Conservation (phyloP, 2,113 vertebrate species). For the Paradoxurus hermaphroditus region DNA sequence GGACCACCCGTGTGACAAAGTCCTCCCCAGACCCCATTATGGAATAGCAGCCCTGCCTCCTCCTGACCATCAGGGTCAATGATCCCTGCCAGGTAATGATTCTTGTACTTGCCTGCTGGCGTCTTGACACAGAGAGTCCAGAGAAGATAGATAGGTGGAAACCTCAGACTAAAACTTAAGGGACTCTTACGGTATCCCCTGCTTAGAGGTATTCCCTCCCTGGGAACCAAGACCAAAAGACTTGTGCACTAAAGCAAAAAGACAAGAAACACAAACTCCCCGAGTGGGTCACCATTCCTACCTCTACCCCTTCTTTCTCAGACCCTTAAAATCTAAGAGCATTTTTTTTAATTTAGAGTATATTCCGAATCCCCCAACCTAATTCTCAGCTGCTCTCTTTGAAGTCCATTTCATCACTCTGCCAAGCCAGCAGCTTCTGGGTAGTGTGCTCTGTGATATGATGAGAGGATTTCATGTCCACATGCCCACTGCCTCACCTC, state of each 20-base stretch:
- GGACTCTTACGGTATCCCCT: neutral
- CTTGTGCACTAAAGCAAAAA: neutral
- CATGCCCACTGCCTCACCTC: neutral
- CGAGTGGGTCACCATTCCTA: neutral
- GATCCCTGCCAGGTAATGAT: neutral
- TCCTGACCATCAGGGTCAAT: neutral
- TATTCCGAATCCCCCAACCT: neutral
- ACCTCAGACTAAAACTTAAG: neutral
- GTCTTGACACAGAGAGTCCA: neutral
- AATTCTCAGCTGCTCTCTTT: neutral
- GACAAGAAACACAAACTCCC: neutral
- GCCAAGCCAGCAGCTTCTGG: neutral
- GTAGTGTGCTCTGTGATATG: neutral
- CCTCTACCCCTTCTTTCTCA: neutral
- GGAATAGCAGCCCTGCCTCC: neutral
- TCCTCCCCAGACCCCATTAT: neutral
- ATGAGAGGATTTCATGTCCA: neutral
- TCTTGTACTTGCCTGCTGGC: neutral
- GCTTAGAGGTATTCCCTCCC: neutral
- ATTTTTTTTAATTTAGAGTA: neutral
- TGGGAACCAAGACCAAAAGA: neutral
- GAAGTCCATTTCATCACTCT: neutral
- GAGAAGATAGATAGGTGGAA: neutral
- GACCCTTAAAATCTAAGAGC: neutral
- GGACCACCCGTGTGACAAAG: neutral